Percentiles rank a stretch among this genome's conserved stretches.
These are phyloP conservation scores for Phrynocephalus vlangalii DNA, from an alignment of 2,797 vertebrate genomes.

Conservation along the genomic window DNA sequence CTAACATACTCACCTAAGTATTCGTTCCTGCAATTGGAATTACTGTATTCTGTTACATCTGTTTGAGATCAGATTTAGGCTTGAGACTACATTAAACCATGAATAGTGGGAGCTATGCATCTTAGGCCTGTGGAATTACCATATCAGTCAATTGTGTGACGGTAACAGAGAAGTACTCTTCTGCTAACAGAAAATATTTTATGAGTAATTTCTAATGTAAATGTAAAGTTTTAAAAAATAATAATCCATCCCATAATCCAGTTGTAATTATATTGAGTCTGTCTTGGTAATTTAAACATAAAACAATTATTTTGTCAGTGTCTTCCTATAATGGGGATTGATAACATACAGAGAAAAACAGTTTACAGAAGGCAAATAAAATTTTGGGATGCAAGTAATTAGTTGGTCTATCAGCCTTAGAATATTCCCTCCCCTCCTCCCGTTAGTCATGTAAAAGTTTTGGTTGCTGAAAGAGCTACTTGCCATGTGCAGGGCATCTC, in stretches of 20 bases:
- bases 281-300: slow-evolving; percentile 68
- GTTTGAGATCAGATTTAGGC: background rate
- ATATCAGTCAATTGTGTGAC: background rate
- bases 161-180: background rate
- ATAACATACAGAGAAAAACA: slow-evolving; percentile 70
- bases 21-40: background rate
- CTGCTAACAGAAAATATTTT: slow-evolving; percentile 1
- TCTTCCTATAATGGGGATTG: slow-evolving; percentile 64
- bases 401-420: slow-evolving; percentile 76
- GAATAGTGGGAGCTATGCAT: background rate
- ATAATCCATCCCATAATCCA: slow-evolving; percentile 40
- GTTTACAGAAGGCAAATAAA: slow-evolving; percentile 74
- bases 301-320: slow-evolving; percentile 60
- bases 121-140: background rate
- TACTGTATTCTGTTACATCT: background rate
- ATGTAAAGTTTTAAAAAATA: slow-evolving; percentile 41
- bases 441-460: slow-evolving; percentile 76
- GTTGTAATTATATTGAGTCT: slow-evolving; percentile 58
- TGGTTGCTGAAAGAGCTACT: slow-evolving; percentile 73
- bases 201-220: slow-evolving; percentile 56
- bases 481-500: slow-evolving; percentile 36
- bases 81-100: background rate
- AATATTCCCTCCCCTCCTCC: slow-evolving; percentile 18
- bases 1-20: background rate
- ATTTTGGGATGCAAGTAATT: slow-evolving; percentile 77